Percentiles rank a stretch among this genome's conserved stretches.
Conservation (phyloP, 2,888 invertebrate species). For the Luperina testacea region DNA sequence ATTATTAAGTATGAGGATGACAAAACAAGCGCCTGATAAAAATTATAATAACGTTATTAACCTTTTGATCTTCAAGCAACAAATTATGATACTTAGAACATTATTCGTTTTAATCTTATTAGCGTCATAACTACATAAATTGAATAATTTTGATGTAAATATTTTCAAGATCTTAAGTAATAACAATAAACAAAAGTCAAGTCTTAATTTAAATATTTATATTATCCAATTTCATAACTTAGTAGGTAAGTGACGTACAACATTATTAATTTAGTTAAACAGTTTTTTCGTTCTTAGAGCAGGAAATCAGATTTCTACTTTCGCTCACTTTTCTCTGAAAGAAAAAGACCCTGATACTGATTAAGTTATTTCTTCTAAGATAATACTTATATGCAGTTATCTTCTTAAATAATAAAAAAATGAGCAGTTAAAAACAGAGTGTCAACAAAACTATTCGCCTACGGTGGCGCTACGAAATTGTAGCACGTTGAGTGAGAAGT, state of each 20-base stretch:
- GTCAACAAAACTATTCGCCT: constrained; percentile 60
- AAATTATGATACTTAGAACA: constrained; percentile 53
- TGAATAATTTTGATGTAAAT: constrained; percentile 28
- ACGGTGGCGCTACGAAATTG: constrained; percentile 68
- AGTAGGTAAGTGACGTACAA: not conserved
- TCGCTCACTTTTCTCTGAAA: not conserved
- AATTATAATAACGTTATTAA: constrained; percentile 70
- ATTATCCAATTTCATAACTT: not conserved
- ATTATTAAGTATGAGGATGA: constrained; percentile 45
- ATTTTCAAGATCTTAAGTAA: constrained; percentile 33
- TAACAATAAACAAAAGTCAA: constrained; percentile 33
- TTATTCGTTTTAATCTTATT: constrained; percentile 51
- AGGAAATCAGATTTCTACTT: not conserved
- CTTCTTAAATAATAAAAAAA: not conserved
- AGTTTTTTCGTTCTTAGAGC: not conserved
- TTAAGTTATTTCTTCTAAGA: not conserved
- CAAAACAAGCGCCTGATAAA: constrained; percentile 66
- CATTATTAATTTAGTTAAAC: not conserved
- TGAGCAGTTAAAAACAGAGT: constrained; percentile 26
- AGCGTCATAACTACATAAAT: constrained; percentile 17
- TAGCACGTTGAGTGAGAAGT: constrained; percentile 79
- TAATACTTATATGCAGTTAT: not conserved
- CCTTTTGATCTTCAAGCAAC: constrained; percentile 39
- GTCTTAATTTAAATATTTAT: constrained; percentile 17
- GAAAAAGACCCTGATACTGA: not conserved